Percentiles rank a stretch among this genome's conserved stretches.
Conservation (phyloP, 2,888 invertebrate genomes). For the Aleiodes alternator region DNA sequence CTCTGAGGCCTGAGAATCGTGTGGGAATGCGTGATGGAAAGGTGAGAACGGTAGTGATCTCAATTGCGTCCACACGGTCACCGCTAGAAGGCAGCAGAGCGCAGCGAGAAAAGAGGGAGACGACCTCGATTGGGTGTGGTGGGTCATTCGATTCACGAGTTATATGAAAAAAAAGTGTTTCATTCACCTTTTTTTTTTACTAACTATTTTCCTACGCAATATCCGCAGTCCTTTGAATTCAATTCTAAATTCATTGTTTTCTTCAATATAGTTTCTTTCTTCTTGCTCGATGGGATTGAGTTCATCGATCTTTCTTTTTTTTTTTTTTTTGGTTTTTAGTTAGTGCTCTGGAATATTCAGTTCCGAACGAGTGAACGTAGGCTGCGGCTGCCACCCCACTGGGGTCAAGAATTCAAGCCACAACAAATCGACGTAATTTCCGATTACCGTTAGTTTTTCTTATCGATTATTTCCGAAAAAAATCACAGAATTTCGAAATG, state of each 20-base stretch:
- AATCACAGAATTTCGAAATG: neutral
- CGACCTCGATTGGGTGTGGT: slow-evolving; percentile 74
- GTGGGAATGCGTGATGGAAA: slow-evolving; percentile 50
- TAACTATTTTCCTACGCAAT: slow-evolving; percentile 33
- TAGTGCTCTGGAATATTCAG: slow-evolving; percentile 52
- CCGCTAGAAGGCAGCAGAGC: slow-evolving; percentile 57
- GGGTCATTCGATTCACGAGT: slow-evolving; percentile 64
- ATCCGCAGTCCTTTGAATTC: neutral
- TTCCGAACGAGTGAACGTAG: slow-evolving; percentile 61
- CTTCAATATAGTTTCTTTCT: neutral
- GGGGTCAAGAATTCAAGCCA: slow-evolving; percentile 66
- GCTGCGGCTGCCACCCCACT: slow-evolving; percentile 57
- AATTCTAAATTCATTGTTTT: neutral
- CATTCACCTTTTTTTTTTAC: slow-evolving; percentile 18
- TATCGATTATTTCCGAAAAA: slow-evolving; percentile 15
- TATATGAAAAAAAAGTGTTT: slow-evolving; percentile 52
- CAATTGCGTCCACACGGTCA: slow-evolving; percentile 62
- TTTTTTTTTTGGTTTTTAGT: slow-evolving; percentile 35
- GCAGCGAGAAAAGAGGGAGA: slow-evolving; percentile 68
- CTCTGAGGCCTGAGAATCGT: slow-evolving; percentile 42
- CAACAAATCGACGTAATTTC: slow-evolving; percentile 27
- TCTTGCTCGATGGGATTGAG: neutral
- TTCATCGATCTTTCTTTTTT: slow-evolving; percentile 50
- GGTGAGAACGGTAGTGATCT: slow-evolving; percentile 64
- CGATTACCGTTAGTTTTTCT: slow-evolving; percentile 53